These are phyloP conservation scores for Mormyrus proboscirostris DNA, from an alignment of 2,797 vertebrate species.

Conservation along the genomic window DNA sequence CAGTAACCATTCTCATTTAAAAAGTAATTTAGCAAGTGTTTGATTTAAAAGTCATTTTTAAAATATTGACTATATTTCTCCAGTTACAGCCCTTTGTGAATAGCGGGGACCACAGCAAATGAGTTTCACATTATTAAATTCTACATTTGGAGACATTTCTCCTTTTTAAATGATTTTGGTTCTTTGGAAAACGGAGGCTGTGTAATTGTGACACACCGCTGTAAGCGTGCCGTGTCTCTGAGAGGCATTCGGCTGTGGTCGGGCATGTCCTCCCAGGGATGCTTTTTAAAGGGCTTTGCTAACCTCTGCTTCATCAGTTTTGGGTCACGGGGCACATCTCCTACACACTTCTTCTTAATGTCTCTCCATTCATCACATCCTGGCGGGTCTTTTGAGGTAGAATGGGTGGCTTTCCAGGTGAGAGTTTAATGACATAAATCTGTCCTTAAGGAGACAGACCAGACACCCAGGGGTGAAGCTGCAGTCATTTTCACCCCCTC, in stretches of 20 bases:
- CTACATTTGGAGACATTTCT: not conserved
- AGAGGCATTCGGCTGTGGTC: not conserved
- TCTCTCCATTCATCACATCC: not conserved
- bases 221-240: not conserved
- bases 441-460: not conserved
- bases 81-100: not conserved
- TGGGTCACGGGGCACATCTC: not conserved
- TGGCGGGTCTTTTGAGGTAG: not conserved
- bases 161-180: not conserved
- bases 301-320: not conserved
- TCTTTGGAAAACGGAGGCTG: not conserved
- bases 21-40: not conserved
- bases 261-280: not conserved
- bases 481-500: not conserved
- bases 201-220: not conserved
- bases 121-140: not conserved
- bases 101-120: not conserved
- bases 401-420: not conserved
- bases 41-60: not conserved
- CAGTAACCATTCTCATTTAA: not conserved
- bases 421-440: not conserved
- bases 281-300: not conserved
- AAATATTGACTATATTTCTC: not conserved
- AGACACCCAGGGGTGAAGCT: not conserved
- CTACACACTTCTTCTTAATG: not conserved